Base-by-base conservation (phyloP, 1,140 invertebrate species). In the Camponotus floridanus region DNA sequence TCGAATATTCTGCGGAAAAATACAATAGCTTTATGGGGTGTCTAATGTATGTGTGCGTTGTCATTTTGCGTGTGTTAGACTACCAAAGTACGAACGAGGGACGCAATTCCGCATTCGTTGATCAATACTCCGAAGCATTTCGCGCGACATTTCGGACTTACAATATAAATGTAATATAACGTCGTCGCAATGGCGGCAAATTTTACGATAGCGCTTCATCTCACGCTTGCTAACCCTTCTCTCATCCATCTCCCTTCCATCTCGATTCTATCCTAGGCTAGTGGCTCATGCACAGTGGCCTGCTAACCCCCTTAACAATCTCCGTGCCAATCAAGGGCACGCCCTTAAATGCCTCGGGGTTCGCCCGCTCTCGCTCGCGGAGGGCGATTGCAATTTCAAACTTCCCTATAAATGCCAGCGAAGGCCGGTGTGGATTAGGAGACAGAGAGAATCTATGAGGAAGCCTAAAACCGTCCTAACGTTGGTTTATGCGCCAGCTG, bases 231-330 rank as follows among this genome's bases (percentile, higher is more conserved):
- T 21, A 83, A 83, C 39, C 80, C 70, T 59, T 59, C 68, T 57
- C 48, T 51, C 48, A 4, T 4, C 48, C 55, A 11, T n/a, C n/a
- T n/a, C n/a, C n/a, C n/a, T n/a, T 36, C 33, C 55, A 59, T 21
- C 55, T 83, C 68, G 73, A 62, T 73, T 83, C 68, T 74, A 74
- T 73, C 33, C 68, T 39, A 33, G 36, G 26, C 36, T 36, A 45
- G 68, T 31, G 51, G 45, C 88, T 80, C 68, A 83, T 86, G 81
- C 76, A 76, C 64, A 33, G 61, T 89, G 83, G 87, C 87, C 89
- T 80, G 86, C 67, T 89, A 86, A 91, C 86, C 89, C 88, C 71
- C 88, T 78, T 78, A 89, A 91, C 88, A 84, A 85, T 79, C 81
- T 79, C 39, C 55, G 73, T 91, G 73, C 89, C 89, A 91, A 91